Evolutionary conservation across 2,797 vertebrate genomes (phyloP).

Genomic region (Enteromius anoplus): DNA sequence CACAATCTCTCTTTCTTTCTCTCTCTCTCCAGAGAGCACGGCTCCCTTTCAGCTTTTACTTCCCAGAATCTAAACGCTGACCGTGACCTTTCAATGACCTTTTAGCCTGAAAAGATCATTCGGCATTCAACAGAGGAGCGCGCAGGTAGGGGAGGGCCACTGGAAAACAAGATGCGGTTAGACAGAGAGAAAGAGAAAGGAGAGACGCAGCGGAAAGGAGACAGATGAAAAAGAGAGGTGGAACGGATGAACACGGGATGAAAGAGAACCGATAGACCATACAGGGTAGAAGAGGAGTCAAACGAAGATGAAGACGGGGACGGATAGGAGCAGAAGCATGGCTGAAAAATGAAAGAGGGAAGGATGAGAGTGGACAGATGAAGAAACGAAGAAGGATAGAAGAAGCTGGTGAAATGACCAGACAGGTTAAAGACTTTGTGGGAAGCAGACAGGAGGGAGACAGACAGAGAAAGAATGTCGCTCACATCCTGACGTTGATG

Average conservation of each 20-base stretch:
- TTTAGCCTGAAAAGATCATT: conserved; percentile 46
- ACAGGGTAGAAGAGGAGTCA: conserved; percentile 28
- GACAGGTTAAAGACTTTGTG: conserved; percentile 33
- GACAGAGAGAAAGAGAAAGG: conserved; percentile 32
- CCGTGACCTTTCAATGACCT: conserved; percentile 50
- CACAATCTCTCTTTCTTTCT: conserved; percentile 20
- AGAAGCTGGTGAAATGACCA: background rate
- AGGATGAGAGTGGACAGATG: conserved; percentile 18
- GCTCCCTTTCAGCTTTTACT: conserved; percentile 42
- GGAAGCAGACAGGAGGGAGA: conserved; percentile 19
- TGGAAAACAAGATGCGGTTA: background rate
- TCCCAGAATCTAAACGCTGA: conserved; percentile 48
- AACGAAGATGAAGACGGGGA: conserved; percentile 29
- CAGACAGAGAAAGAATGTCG: conserved; percentile 36
- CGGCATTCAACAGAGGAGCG: background rate
- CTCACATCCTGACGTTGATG: conserved; percentile 37
- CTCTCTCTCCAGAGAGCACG: conserved; percentile 37
- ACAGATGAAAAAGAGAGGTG: conserved; percentile 37
- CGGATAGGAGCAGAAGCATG: conserved; percentile 2
- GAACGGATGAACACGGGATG: conserved; percentile 31
- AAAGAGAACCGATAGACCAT: conserved; percentile 44
- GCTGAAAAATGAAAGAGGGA: conserved; percentile 42
- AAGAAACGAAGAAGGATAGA: conserved; percentile 43
- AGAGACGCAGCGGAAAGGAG: conserved; percentile 13
- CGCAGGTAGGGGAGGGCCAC: conserved; percentile 15